Base-by-base conservation (phyloP, 2,797 vertebrate species). In the Serranus cabrilla region DNA sequence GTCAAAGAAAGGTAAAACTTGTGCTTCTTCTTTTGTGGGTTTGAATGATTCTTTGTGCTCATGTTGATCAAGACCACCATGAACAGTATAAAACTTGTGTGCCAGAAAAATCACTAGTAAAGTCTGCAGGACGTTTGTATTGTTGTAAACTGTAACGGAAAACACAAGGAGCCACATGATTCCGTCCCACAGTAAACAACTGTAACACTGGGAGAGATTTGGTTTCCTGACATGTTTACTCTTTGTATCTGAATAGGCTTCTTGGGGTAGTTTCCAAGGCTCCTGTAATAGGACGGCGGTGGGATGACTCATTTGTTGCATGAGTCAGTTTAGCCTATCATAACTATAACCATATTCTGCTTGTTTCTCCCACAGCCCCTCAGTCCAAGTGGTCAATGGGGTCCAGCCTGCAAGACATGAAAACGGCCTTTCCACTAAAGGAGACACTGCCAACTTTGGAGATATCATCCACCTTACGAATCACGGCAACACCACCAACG, bases 381-480 rank as follows among this genome's bases (percentile, higher is more conserved):
- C 90, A 0, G 78, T 83, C 16, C 88, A 93, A 60, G 91, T 96
- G 76, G 93, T 98, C 78, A 99, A 99, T 0, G 97, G 97, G 0
- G 52, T 98, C 65, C 97, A 97, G 91, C 83, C 95, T 0, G 4
- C 34, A 80, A 96, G 95, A 84, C 97, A 97, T 0, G 96, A 99
- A 89, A 99, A 99, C 0, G 97, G 97, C 75, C 94, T 98, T 72
- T 93, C 96, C 0, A 72, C 94, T 37, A 96, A 95, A 11, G 96
- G 89, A 75, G 93, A 94, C 42, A 37, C 91, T 0, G 74, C 85
- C 63, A 85, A 87, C 66, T 94, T 95, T 40, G 92, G 93, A 62
- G 94, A 95, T 49, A 93, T 96, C 81, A 89, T 96, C 80, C 93
- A 95, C 47, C 86, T 96, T 16, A 83, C 95, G 8, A 96, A 96